phyloP scores from a whole-genome alignment of 37 sponge, comb jelly and placozoan species.

The Chondrilla cf. caribensis region DNA sequence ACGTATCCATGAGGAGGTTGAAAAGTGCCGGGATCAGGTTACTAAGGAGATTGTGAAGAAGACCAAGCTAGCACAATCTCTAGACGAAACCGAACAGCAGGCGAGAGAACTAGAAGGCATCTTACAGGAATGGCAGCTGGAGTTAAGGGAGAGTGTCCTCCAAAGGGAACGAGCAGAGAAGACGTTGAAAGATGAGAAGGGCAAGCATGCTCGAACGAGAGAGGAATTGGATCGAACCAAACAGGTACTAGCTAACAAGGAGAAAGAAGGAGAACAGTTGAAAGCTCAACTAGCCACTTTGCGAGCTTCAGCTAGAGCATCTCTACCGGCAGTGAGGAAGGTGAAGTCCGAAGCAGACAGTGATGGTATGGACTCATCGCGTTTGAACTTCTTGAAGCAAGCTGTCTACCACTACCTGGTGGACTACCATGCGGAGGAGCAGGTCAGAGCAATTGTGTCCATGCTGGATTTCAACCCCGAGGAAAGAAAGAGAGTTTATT shows the following conservation, averaged over 20 bases:
- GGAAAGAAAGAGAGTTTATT: slow-evolving; percentile 65
- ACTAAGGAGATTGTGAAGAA: slow-evolving; percentile 72
- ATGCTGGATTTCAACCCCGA: slow-evolving; percentile 64
- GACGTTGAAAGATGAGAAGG: slow-evolving; percentile 29
- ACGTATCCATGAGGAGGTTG: slow-evolving; percentile 35
- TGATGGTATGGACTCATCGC: slow-evolving; percentile 31
- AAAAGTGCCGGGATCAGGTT: slow-evolving; percentile 44
- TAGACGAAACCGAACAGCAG: slow-evolving; percentile 59
- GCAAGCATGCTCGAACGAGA: background rate
- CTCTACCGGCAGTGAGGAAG: background rate
- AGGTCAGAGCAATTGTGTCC: slow-evolving; percentile 66
- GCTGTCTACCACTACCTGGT: slow-evolving; percentile 62
- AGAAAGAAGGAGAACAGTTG: slow-evolving; percentile 45
- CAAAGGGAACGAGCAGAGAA: slow-evolving; percentile 32
- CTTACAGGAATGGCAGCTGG: slow-evolving; percentile 70
- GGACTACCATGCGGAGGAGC: slow-evolving; percentile 77
- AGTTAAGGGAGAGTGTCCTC: slow-evolving; percentile 41
- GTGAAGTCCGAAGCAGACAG: background rate
- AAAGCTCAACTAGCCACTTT: slow-evolving; percentile 34
- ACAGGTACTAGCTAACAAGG: slow-evolving; percentile 6
- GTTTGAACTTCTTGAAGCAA: slow-evolving; percentile 53
- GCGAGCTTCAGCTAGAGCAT: background rate
- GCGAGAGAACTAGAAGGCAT: slow-evolving; percentile 52
- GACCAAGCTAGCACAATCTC: slow-evolving; percentile 60
- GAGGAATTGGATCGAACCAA: background rate